phyloP scores from a whole-genome alignment of 2,888 invertebrate genomes.

The Camponotus fellah region DNA sequence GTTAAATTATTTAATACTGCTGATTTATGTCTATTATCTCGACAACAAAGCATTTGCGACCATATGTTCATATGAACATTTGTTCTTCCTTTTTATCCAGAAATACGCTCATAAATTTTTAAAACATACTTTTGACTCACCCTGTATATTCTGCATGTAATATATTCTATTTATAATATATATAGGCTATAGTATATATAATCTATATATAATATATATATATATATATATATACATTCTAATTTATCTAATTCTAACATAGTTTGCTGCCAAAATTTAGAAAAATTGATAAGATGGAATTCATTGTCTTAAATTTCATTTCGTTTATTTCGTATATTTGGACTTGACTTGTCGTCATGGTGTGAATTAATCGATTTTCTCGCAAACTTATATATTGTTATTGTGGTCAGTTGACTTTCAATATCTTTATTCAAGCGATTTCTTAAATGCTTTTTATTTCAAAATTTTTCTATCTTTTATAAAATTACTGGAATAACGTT shows the following conservation, averaged over 20 bases:
- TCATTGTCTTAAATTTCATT: background rate
- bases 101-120: too few relatives aligned
- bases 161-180: too few relatives aligned
- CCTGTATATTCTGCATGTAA: too few relatives aligned
- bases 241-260: background rate
- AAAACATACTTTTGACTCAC: too few relatives aligned
- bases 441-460: background rate
- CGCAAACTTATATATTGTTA: background rate
- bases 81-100: too few relatives aligned
- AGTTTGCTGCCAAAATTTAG: background rate
- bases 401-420: background rate
- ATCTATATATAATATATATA: too few relatives aligned
- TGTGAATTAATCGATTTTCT: background rate
- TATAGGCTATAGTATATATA: too few relatives aligned
- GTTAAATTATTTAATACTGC: too few relatives aligned
- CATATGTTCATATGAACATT: too few relatives aligned
- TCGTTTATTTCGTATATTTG: background rate
- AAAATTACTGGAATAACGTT: background rate
- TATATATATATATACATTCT: too few relatives aligned
- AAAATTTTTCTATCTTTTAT: background rate
- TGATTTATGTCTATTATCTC: too few relatives aligned
- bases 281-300: background rate
- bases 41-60: too few relatives aligned
- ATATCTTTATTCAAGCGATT: background rate
- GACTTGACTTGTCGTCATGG: background rate